Evolutionary conservation across 2,888 invertebrate species (phyloP).

Genomic region (Koerneria pararmatus): DNA sequence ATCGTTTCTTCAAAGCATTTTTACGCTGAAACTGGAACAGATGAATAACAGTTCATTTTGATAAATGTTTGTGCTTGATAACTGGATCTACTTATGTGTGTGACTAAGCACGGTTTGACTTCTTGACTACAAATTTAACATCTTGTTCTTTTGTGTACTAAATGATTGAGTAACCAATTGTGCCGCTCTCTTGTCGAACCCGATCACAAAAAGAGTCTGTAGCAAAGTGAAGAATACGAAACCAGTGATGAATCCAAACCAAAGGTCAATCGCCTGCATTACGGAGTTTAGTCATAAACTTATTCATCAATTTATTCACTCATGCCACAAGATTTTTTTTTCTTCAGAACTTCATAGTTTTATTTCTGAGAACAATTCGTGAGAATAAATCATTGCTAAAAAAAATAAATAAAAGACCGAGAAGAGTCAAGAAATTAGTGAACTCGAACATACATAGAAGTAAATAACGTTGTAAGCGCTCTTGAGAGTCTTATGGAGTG

Average conservation of each 20-base stretch:
- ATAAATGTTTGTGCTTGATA: background rate
- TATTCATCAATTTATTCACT: too few species aligned
- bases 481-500: too few species aligned
- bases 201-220: conserved; percentile 59
- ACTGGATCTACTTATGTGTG: background rate
- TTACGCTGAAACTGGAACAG: conserved; percentile 40
- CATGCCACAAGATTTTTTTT: too few species aligned
- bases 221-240: conserved; percentile 59
- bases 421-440: too few species aligned
- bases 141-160: too few species aligned
- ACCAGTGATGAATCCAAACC: conserved; percentile 60
- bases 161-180: conserved; percentile 47
- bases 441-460: too few species aligned
- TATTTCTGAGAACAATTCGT: too few species aligned
- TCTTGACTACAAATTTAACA: background rate
- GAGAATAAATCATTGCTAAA: too few species aligned
- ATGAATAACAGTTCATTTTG: background rate
- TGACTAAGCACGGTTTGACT: background rate
- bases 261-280: conserved; percentile 57
- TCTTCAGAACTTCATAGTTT: too few species aligned
- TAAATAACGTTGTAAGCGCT: too few species aligned
- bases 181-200: conserved; percentile 58
- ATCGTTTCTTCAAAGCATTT: conserved; percentile 50
- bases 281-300: background rate
- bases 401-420: too few species aligned